Evolutionary conservation across 2,113 vertebrate species (phyloP).

Genomic region (Aegithalos caudatus): DNA sequence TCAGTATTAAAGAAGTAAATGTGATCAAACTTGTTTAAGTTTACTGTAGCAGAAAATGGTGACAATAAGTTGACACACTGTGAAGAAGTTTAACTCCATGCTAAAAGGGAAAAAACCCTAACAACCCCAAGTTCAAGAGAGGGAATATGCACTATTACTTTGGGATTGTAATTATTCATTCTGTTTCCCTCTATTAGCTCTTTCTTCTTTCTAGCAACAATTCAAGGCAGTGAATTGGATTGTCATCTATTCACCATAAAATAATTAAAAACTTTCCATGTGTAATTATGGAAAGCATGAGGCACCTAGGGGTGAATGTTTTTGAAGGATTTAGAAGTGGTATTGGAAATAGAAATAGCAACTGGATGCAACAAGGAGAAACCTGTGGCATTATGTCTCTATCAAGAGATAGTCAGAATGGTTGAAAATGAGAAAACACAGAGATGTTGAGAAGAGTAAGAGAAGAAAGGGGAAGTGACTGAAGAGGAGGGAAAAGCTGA

Average conservation of each 20-base stretch:
- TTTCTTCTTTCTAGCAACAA: not conserved
- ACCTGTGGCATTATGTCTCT: not conserved
- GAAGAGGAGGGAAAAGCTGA: not conserved
- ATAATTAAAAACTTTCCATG: not conserved
- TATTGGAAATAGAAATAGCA: not conserved
- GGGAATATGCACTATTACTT: not conserved
- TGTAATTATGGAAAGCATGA: not conserved
- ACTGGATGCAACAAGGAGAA: not conserved
- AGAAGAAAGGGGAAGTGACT: not conserved
- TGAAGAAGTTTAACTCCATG: conserved; percentile 17
- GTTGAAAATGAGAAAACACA: not conserved
- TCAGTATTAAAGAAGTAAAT: conserved; percentile 39
- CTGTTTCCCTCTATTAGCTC: not conserved
- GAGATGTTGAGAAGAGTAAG: not conserved
- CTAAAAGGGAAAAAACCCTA: not conserved
- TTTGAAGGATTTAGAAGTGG: not conserved
- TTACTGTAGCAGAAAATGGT: conserved; percentile 42
- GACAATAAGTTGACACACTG: conserved; percentile 13
- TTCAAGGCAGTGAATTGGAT: not conserved
- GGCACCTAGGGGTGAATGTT: not conserved
- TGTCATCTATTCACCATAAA: not conserved
- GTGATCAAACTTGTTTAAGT: conserved; percentile 12
- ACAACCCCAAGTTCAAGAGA: not conserved
- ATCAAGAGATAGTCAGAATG: not conserved
- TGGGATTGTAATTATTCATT: conserved; percentile 21